Percentiles rank a stretch among this genome's conserved stretches.
These are phyloP conservation scores for Chaunax sp. DNA, from an alignment of 2,797 vertebrate species.

Conservation along the genomic window DNA sequence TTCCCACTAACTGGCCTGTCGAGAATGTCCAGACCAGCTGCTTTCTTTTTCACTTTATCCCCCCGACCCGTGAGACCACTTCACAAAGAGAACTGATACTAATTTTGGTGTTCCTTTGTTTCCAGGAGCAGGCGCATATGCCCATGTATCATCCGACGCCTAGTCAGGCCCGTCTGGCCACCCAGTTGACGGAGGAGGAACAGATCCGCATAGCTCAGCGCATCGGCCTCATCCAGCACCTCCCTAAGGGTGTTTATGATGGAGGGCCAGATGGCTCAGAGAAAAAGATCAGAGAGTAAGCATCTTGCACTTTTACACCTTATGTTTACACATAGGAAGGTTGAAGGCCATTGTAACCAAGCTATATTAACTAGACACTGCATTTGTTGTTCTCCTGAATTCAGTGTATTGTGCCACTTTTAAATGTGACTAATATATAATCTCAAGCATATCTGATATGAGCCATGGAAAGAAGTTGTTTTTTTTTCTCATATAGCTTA, in stretches of 20 bases:
- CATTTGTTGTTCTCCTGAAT: too few relatives aligned
- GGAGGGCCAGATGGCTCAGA: slow-evolving; percentile 84
- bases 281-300: slow-evolving; percentile 91
- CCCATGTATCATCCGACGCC: slow-evolving; percentile 90
- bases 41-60: background rate
- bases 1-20: slow-evolving; percentile 2
- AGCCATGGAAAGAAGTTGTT: background rate
- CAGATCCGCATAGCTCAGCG: slow-evolving; percentile 91
- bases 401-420: too few relatives aligned
- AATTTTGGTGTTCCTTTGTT: background rate
- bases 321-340: background rate
- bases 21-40: background rate
- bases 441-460: too few relatives aligned
- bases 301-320: slow-evolving; percentile 9
- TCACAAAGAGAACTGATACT: background rate
- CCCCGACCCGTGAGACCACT: background rate
- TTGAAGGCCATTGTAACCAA: background rate
- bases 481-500: background rate
- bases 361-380: background rate
- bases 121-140: slow-evolving; percentile 85
- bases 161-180: slow-evolving; percentile 88
- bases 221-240: slow-evolving; percentile 91
- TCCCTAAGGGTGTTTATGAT: slow-evolving; percentile 88
- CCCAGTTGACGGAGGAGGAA: slow-evolving; percentile 91
- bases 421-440: too few relatives aligned